Evolutionary conservation across 92 coral and sea anemone genomes (phyloP).

Genomic region (Epizoanthus fatuus): DNA sequence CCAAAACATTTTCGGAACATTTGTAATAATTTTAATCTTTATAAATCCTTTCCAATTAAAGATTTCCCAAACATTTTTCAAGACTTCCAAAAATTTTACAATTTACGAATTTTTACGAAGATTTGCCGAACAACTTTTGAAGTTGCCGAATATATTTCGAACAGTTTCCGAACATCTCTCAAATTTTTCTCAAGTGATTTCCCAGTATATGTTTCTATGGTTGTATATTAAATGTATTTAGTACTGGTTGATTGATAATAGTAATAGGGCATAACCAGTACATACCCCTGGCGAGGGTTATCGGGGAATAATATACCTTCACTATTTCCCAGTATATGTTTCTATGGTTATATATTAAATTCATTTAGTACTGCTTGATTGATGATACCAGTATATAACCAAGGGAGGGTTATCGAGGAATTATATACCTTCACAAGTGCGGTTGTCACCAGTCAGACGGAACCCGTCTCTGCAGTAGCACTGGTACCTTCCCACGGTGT

Average conservation of each 20-base stretch:
- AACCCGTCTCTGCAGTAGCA: conserved; percentile 12
- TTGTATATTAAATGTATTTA: background rate
- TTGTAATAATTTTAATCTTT: too few species aligned
- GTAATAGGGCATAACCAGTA: too few species aligned
- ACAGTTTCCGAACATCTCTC: too few species aligned
- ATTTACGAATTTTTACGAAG: too few species aligned
- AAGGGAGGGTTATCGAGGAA: background rate
- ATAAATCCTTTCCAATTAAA: too few species aligned
- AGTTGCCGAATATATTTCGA: too few species aligned
- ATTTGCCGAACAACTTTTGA: too few species aligned
- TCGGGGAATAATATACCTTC: background rate
- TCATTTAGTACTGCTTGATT: background rate
- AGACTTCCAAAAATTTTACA: too few species aligned
- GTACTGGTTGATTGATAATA: background rate
- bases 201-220: background rate
- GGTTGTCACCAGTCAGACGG: conserved; percentile 17
- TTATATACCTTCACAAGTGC: conserved; percentile 22
- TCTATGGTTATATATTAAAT: background rate
- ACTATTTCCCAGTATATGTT: background rate
- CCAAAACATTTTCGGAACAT: too few species aligned
- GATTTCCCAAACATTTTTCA: too few species aligned
- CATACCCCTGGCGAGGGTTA: background rate
- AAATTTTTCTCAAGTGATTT: too few species aligned
- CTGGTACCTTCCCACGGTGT: conserved; percentile 12
- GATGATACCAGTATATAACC: background rate